A percentile compares a stretch with the other conserved stretches of the same genome.
Evolutionary conservation across 2,888 invertebrate species (phyloP).

Genomic region (Poecilobothrus nobilitatus): DNA sequence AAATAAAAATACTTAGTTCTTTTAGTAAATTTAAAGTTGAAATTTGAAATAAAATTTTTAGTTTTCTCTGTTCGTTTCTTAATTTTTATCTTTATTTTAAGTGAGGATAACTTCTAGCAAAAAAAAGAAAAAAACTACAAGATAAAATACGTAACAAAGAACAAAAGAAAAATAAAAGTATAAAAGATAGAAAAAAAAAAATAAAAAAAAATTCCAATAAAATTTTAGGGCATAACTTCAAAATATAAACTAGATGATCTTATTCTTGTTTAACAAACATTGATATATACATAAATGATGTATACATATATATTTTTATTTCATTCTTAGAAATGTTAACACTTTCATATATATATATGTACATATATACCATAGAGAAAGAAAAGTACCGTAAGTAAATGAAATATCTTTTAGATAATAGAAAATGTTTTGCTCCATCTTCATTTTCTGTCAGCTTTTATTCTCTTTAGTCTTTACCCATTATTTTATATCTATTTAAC

Average conservation of each 20-base stretch:
- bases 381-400: no score
- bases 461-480: no score
- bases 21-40: no score
- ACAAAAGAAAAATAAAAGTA: no score
- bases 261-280: not conserved
- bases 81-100: not conserved
- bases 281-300: not conserved
- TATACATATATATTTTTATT: not conserved
- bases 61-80: not conserved
- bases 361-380: no score
- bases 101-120: not conserved
- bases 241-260: not conserved
- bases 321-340: not conserved
- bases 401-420: no score
- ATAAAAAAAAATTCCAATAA: not conserved
- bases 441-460: no score
- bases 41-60: no score
- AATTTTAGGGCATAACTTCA: conserved; percentile 1
- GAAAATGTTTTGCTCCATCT: no score
- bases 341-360: no score
- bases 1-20: no score
- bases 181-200: not conserved
- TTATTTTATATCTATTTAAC: no score
- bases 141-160: not conserved
- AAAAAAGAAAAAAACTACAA: not conserved